Base-by-base conservation (phyloP, 2,113 vertebrate genomes). In the Myiopsitta monachus region DNA sequence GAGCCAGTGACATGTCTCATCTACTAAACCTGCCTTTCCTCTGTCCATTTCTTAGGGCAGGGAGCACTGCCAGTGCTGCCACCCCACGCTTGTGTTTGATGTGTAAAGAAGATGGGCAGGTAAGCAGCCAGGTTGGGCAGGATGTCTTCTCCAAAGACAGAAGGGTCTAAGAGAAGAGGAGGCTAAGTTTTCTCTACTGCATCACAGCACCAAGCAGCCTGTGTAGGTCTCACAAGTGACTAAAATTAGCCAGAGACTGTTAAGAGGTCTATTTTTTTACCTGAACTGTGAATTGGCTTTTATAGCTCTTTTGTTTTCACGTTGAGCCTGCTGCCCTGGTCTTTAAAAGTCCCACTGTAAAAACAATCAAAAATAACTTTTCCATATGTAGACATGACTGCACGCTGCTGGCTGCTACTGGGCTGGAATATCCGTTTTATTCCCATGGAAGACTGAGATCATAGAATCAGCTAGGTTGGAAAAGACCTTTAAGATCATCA, bases 51-150 rank as follows among this genome's bases (percentile, higher is more conserved):
- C 90, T 73, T 54, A 98, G 98, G 66, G 57, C 67, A 82, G 94
- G 78, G 84, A 70, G 36, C 31, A 17, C 8, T 33, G 61, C 76
- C 88, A 59, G 36, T 11, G 18, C 79, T 62, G 77, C 76, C 43
- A 87, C 78, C 27, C n/a, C 80, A 33, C 74, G 11, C 59, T 24
- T 63, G 36, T 98, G 97, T 46, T 51, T 80, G 63, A 61, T 5
- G 7, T 98, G 78, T 9, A 55, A 67, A 69, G 80, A 44, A 15
- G 27, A 70, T 4, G 13, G 31, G 16, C 90, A 97, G 97, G 97
- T 98, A 97, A 97, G 88, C 14, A 36, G 11, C 3, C 6, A 16
- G 66, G 62, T 10, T 0, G 1, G 23, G 55, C 10, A 52, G 18
- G 28, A 73, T 1, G 1, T 18, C 47, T 30, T 41, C 73, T 67